These are phyloP conservation scores for Tragelaphus strepsiceros DNA, from an alignment of 2,113 vertebrate species.

Conservation along the genomic window DNA sequence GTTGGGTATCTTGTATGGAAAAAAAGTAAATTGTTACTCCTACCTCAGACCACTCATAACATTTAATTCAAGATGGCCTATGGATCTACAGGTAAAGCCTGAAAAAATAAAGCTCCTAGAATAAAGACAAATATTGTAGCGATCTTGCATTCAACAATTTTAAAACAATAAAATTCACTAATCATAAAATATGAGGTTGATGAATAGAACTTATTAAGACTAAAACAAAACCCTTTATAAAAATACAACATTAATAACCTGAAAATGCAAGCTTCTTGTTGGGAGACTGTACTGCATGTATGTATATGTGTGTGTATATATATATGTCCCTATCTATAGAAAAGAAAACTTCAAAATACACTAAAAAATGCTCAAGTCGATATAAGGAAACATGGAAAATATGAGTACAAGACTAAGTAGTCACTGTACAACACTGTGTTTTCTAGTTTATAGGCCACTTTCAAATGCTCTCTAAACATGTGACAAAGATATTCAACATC, in stretches of 20 bases:
- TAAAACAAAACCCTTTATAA: background rate
- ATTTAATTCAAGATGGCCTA: background rate
- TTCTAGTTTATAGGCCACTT: background rate
- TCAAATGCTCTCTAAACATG: background rate
- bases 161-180: background rate
- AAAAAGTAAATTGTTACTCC: background rate
- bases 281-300: background rate
- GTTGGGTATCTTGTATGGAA: background rate
- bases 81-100: background rate
- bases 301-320: rapidly evolving
- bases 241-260: background rate
- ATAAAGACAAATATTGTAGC: background rate
- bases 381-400: background rate
- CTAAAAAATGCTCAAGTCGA: background rate
- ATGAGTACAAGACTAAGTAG: background rate
- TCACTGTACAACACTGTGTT: background rate
- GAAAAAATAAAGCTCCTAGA: background rate
- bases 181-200: background rate
- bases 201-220: background rate
- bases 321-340: background rate
- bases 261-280: background rate
- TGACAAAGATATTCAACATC: background rate
- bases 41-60: background rate
- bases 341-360: background rate
- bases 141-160: background rate